These are phyloP conservation scores for Sycophila texana DNA, from an alignment of 2,888 invertebrate genomes.

Conservation along the genomic window DNA sequence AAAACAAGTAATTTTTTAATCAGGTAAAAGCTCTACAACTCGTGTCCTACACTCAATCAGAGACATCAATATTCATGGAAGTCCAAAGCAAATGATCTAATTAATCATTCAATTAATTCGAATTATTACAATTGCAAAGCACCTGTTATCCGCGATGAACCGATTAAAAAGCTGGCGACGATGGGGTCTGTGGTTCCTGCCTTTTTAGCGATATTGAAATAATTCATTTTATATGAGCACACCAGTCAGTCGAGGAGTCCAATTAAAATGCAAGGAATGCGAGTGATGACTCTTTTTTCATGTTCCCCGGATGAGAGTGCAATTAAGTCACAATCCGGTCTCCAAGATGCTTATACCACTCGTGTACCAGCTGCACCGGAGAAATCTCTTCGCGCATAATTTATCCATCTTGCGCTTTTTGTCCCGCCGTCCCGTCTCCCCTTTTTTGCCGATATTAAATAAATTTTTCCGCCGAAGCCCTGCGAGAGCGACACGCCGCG, in stretches of 20 bases:
- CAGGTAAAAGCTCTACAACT: too few species aligned
- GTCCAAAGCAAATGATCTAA: not conserved
- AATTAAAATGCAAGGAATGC: conserved; percentile 56
- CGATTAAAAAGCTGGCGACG: conserved; percentile 26
- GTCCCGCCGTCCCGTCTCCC: not conserved
- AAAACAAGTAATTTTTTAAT: too few species aligned
- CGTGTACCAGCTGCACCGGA: conserved; percentile 31
- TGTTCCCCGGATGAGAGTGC: conserved; percentile 43
- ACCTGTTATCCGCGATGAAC: too few species aligned
- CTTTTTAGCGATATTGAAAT: conserved; percentile 41
- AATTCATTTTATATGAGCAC: conserved; percentile 38
- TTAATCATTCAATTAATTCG: not conserved
- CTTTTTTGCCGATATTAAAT: conserved; percentile 38
- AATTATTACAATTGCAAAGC: conserved; percentile 32
- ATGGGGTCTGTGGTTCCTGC: not conserved
- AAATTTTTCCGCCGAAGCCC: conserved; percentile 29
- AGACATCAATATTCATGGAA: too few species aligned
- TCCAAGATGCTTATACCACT: conserved; percentile 10
- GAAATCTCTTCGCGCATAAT: conserved; percentile 50
- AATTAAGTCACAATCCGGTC: conserved; percentile 55
- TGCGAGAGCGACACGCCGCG: conserved; percentile 2
- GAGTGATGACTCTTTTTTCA: conserved; percentile 52
- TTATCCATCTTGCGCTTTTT: conserved; percentile 37
- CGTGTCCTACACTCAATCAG: not conserved
- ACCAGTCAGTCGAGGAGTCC: conserved; percentile 4